Evolutionary conservation across 2,113 vertebrate species (phyloP), one percentile per base, ranked within the genome.

Genomic region (Dascyllus trimaculatus): DNA sequence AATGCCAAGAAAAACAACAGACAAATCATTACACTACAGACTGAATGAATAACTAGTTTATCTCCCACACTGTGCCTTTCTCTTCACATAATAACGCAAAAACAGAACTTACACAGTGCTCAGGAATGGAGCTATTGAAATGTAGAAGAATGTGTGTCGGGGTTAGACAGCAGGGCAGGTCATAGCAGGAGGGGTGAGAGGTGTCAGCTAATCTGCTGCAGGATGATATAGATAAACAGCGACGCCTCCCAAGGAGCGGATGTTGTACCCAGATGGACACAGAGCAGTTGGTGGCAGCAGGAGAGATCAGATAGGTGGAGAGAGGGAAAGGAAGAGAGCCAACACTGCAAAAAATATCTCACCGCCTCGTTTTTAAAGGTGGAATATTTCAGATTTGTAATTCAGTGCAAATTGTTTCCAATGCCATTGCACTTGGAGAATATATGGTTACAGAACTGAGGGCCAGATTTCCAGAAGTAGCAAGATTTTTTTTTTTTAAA

Each of bases 211-310:
- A 88, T 87, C 81, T 87, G 72, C 71, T 62, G 77, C 61, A 46
- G 78, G 81, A 78, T 66, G 85, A 85, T 83, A 35, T n/a, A 88
- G 93, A 94, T 91, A 89, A 92, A 87, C 83, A 77, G 80, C n/a
- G 85, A 91, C 51, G 80, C 67, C 86, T 89, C 87, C 78, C 75
- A 78, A 84, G 18, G 83, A 75, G 83, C 62, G 71, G 86, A 88
- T 63, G 85, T 80, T 78, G 72, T 64, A 86, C 82, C 86, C 87
- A 90, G 85, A 93, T 88, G 85, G 81, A 85, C 72, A 78, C 60
- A 62, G 75, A 85, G 84, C 64, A 22, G 80, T 65, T 54, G 52
- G 81, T 70, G 76, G 75, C 79, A 69, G 80, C 69, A 38, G 59
- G 81, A 80, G 46, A 51, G 63, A 38, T 21, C 25, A 65, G 52